Evolutionary conservation across 2,888 invertebrate species (phyloP).

Genomic region (Portevinia maculata): DNA sequence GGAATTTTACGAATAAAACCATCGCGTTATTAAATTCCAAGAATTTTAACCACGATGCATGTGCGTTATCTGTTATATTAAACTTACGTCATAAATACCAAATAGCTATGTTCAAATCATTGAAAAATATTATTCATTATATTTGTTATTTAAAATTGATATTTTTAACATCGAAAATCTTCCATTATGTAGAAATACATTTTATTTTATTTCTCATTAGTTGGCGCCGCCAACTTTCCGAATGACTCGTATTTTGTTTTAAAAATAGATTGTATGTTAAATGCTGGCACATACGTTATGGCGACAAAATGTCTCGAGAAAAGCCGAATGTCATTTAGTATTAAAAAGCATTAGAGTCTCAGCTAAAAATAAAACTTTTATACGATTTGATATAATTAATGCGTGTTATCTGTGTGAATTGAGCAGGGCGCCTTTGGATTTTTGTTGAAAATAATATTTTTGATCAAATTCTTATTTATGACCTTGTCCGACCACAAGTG

Average conservation of each 20-base stretch:
- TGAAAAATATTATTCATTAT: slow-evolving; percentile 7
- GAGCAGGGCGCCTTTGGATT: slow-evolving; percentile 39
- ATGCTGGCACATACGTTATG: slow-evolving; percentile 17
- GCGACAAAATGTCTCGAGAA: slow-evolving; percentile 67
- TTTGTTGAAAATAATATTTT: slow-evolving; percentile 21
- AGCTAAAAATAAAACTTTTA: slow-evolving; percentile 27
- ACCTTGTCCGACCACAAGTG: slow-evolving; percentile 26
- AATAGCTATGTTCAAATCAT: not conserved
- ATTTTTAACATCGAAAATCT: slow-evolving; percentile 57
- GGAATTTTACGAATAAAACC: not conserved
- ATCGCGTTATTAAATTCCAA: slow-evolving; percentile 12
- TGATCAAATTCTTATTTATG: slow-evolving; percentile 15
- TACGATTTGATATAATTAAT: slow-evolving; percentile 10
- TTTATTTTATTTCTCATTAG: slow-evolving; percentile 51
- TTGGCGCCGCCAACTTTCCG: slow-evolving; percentile 62
- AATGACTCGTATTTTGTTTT: slow-evolving; percentile 57
- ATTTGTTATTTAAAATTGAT: slow-evolving; percentile 41
- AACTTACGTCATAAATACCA: slow-evolving; percentile 30
- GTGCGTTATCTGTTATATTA: slow-evolving; percentile 7
- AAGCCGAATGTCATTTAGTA: slow-evolving; percentile 38
- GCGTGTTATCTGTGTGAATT: slow-evolving; percentile 20
- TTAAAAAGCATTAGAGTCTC: slow-evolving; percentile 8
- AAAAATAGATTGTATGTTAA: slow-evolving; percentile 46
- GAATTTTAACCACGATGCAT: slow-evolving; percentile 1
- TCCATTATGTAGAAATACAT: slow-evolving; percentile 45